These are phyloP conservation scores for Metallyticus violacea DNA, from an alignment of 2,888 invertebrate genomes.

Conservation along the genomic window DNA sequence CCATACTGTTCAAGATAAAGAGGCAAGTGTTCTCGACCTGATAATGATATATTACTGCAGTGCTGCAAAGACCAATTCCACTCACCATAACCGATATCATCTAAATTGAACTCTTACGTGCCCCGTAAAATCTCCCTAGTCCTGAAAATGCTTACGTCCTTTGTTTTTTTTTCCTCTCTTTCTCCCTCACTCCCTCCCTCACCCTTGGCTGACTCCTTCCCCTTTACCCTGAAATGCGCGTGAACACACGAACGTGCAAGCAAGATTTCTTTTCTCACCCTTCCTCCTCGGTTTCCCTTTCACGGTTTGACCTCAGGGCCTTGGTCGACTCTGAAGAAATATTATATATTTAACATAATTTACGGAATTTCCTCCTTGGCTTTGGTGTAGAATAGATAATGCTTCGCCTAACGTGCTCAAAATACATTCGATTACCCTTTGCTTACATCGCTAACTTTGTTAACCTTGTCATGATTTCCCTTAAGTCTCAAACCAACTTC, in stretches of 20 bases:
- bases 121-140: slow-evolving; percentile 19
- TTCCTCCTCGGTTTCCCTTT: neutral
- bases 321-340: neutral
- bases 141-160: slow-evolving; percentile 8
- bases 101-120: slow-evolving; percentile 33
- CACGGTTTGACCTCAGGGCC: neutral
- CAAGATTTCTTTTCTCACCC: neutral
- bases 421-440: neutral
- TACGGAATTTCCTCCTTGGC: neutral
- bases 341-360: neutral
- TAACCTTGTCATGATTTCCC: neutral
- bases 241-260: neutral
- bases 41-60: slow-evolving; percentile 31
- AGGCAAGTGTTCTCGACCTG: slow-evolving; percentile 1
- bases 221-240: neutral
- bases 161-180: neutral
- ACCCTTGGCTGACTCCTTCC: neutral
- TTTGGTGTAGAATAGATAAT: neutral
- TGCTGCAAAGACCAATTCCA: slow-evolving; percentile 28
- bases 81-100: slow-evolving; percentile 27
- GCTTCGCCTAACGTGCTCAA: neutral
- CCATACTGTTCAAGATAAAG: neutral
- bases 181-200: neutral
- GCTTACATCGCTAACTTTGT: neutral
- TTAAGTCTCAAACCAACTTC: neutral